Evolutionary conservation across 2,113 vertebrate species (phyloP), one percentile per base, ranked within the genome.

Genomic region (Paralichthys olivaceus): DNA sequence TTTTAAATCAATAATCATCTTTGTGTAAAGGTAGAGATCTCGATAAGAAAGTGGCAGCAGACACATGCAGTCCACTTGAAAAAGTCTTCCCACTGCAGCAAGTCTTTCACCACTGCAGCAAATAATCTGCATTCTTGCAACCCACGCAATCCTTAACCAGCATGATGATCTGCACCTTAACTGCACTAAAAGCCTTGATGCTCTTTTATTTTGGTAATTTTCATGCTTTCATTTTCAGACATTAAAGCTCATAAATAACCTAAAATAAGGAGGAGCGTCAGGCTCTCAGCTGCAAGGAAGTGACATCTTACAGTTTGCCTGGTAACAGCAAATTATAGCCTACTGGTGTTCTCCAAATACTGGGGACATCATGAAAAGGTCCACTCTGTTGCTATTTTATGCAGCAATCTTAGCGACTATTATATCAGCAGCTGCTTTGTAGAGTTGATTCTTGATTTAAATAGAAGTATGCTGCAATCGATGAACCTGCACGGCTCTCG

Each of bases 81-180:
- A 29, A 29, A 47, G 14, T 19, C 43, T 5, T 47, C 15, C 13
- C 40, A 5, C 58, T 72, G 58, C 49, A 74, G 72, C n/a, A n/a
- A n/a, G 14, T 19, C 43, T 5, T 60, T 47, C 60, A 58, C 20
- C 47, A 29, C 29, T 64, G 45, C 51, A 26, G 32, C 34, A 82
- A 57, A 79, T 56, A 51, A 62, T 29, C 32, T 67, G 45, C 13
- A 29, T 57, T 71, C 54, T 49, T 74, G 53, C 69, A 47, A 54
- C 81, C 69, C 81, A 77, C 63, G n/a, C 66, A 65, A 83, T 51
- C 69, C 58, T 23, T 72, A 57, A 77, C 80, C 65, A 6, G 62
- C 58, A 67, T 62, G 69, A 72, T 75, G 60, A 69, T 80, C 80
- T 70, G 49, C 71, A 75, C 61, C 20, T 83, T 70, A 72, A 47